phyloP scores from a whole-genome alignment of 2,113 vertebrate species.

The Chrysemys picta region DNA sequence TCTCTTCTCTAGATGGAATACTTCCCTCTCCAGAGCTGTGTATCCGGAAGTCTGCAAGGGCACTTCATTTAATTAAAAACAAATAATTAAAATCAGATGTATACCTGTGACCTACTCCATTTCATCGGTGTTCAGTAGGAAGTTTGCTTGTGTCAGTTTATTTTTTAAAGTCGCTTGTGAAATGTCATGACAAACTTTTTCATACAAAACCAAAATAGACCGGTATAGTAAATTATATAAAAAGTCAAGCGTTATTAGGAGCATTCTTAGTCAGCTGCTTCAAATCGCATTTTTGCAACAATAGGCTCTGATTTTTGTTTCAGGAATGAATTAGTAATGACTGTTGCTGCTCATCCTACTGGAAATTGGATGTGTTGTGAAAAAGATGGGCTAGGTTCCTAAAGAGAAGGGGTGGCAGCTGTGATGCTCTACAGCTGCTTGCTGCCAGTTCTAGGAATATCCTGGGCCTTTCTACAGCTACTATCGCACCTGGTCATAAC shows the following conservation, averaged over 20 bases:
- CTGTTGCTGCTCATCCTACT: neutral
- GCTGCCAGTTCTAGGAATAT: neutral
- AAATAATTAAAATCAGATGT: neutral
- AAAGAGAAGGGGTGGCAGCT: neutral
- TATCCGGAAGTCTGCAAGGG: slow-evolving; percentile 17
- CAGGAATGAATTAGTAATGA: neutral
- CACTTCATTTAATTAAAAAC: slow-evolving; percentile 35
- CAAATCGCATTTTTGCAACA: neutral
- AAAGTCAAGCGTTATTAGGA: neutral
- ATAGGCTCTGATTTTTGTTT: slow-evolving; percentile 13
- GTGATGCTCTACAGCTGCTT: neutral
- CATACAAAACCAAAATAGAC: neutral
- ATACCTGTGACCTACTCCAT: neutral
- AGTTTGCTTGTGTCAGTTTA: neutral
- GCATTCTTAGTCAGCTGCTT: neutral
- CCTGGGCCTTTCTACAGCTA: neutral
- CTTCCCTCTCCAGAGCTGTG: slow-evolving; percentile 32
- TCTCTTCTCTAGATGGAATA: slow-evolving; percentile 42
- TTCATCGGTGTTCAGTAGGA: neutral
- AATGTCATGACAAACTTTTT: neutral
- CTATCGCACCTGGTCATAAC: neutral
- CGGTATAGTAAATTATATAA: neutral
- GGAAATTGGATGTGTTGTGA: neutral
- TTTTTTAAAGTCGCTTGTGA: neutral
- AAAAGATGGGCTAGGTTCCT: neutral